Evolutionary conservation across 2,888 invertebrate genomes (phyloP).

Genomic region (Nomada lathburiana): DNA sequence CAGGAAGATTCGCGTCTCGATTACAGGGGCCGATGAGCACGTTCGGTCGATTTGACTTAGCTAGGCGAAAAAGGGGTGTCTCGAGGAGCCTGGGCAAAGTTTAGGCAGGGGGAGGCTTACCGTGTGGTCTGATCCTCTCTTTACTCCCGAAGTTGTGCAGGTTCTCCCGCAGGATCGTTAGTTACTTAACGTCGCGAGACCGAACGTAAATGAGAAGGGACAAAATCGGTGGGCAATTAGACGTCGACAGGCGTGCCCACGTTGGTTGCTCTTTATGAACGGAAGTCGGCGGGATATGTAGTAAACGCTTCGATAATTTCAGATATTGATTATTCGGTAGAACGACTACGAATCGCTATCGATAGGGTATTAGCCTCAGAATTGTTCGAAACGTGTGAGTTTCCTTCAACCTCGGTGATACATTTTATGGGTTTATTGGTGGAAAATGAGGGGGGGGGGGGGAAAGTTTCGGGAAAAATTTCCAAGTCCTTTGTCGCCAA

Average conservation of each 20-base stretch:
- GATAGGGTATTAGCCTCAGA: not conserved
- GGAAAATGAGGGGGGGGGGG: not conserved
- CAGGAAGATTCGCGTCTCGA: constrained; percentile 67
- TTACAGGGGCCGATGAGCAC: constrained; percentile 69
- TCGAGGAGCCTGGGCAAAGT: constrained; percentile 58
- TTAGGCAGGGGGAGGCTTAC: constrained; percentile 39
- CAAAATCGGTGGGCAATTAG: constrained; percentile 60
- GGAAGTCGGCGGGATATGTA: not conserved
- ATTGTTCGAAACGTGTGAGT: not conserved
- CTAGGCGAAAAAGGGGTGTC: constrained; percentile 69
- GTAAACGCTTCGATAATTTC: constrained; percentile 17
- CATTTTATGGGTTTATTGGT: not conserved
- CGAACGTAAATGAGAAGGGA: constrained; percentile 32
- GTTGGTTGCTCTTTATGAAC: not conserved
- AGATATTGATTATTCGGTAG: constrained; percentile 11
- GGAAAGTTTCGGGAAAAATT: not conserved
- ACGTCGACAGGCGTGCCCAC: constrained; percentile 1
- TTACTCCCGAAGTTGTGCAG: constrained; percentile 20
- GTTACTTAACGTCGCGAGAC: constrained; percentile 49
- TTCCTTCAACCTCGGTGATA: not conserved
- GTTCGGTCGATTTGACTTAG: constrained; percentile 70
- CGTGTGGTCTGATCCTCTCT: constrained; percentile 38
- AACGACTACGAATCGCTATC: not conserved
- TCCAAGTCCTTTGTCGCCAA: not conserved
- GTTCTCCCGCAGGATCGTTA: constrained; percentile 48